phyloP scores from a whole-genome alignment of 2,113 vertebrate genomes.

The Erythrocebus patas region DNA sequence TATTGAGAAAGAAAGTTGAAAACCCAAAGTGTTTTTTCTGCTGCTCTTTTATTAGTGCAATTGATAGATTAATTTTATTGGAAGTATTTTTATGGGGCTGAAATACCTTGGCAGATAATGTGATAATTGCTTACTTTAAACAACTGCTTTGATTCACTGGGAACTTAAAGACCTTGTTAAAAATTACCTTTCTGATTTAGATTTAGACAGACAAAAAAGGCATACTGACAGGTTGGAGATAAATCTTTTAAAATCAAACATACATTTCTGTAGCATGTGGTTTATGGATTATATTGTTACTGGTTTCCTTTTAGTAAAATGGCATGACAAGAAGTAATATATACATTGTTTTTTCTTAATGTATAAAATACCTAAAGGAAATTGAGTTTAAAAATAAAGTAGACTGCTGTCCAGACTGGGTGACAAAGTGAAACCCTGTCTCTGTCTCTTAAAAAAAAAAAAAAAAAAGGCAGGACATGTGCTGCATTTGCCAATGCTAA shows the following conservation, averaged over 20 bases:
- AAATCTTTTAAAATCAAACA: slow-evolving; percentile 61
- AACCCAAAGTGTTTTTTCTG: neutral
- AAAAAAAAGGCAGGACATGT: slow-evolving; percentile 41
- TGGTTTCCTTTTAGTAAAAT: slow-evolving; percentile 53
- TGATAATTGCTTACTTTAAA: slow-evolving; percentile 56
- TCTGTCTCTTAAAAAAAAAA: neutral
- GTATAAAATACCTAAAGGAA: slow-evolving; percentile 42
- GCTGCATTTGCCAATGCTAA: neutral
- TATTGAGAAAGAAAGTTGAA: slow-evolving; percentile 5
- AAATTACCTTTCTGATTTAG: slow-evolving; percentile 61
- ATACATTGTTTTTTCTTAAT: slow-evolving; percentile 54
- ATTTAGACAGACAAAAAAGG: slow-evolving; percentile 32
- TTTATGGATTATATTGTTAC: slow-evolving; percentile 39
- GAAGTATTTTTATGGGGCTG: slow-evolving; percentile 11
- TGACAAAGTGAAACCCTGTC: neutral
- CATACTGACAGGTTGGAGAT: slow-evolving; percentile 22
- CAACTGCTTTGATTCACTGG: slow-evolving; percentile 53
- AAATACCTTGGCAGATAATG: slow-evolving; percentile 44
- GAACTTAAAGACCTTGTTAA: slow-evolving; percentile 47
- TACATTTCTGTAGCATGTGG: slow-evolving; percentile 10
- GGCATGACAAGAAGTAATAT: slow-evolving; percentile 23
- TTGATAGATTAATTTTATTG: slow-evolving; percentile 52
- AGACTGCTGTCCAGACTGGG: neutral
- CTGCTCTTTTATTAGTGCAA: slow-evolving; percentile 21
- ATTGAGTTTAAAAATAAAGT: slow-evolving; percentile 50